phyloP scores from a whole-genome alignment of 2,797 vertebrate genomes.

The Ptychobarbus kaznakovi region DNA sequence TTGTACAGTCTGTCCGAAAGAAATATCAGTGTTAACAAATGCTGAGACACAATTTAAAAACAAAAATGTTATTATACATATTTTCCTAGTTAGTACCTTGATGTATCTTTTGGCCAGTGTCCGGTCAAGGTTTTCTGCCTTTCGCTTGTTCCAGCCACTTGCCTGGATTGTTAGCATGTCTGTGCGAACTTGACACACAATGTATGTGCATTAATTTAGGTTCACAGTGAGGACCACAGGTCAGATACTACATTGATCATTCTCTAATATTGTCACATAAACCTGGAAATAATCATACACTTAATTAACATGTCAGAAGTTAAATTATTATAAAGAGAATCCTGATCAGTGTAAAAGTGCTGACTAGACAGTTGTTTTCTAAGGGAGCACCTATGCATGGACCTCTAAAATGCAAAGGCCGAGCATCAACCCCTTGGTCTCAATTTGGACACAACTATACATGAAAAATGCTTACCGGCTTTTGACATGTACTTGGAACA shows the following conservation, averaged over 20 bases:
- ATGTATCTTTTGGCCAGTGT: neutral
- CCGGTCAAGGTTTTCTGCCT: slow-evolving; percentile 19
- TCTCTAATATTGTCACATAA: slow-evolving; percentile 13
- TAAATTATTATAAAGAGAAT: slow-evolving; percentile 13
- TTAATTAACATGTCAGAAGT: neutral
- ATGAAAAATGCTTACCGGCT: neutral
- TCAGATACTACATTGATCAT: slow-evolving; percentile 14
- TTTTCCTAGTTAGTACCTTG: too few species aligned
- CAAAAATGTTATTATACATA: too few species aligned
- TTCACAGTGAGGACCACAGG: neutral
- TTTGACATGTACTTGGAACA: slow-evolving; percentile 11
- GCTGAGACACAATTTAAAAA: too few species aligned
- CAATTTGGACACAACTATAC: neutral
- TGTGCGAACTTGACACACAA: slow-evolving; percentile 10
- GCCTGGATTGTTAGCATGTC: slow-evolving; percentile 13
- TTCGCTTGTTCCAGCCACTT: slow-evolving; percentile 20
- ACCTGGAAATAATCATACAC: neutral
- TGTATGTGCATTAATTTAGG: slow-evolving; percentile 16
- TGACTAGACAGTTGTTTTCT: neutral
- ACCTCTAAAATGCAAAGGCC: neutral
- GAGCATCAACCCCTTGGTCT: slow-evolving; percentile 10
- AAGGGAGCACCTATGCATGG: neutral
- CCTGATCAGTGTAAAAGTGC: slow-evolving; percentile 6
- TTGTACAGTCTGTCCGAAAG: neutral
- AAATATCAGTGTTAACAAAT: too few species aligned